Evolutionary conservation across 2,113 vertebrate species (phyloP).

Genomic region (Ictalurus furcatus): DNA sequence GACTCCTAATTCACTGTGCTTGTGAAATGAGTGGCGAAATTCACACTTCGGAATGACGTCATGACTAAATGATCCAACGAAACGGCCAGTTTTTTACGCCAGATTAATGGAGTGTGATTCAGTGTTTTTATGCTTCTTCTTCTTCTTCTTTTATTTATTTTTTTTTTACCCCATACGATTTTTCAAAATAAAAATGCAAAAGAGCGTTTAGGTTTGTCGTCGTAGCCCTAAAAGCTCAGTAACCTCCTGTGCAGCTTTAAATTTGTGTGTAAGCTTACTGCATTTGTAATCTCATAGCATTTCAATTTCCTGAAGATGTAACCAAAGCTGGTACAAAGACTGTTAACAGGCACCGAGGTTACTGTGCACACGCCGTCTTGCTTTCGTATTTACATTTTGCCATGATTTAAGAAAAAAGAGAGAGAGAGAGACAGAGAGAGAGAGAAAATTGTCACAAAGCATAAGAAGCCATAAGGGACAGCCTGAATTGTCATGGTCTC

Average conservation of each 20-base stretch:
- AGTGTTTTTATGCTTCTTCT: not conserved
- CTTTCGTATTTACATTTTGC: not conserved
- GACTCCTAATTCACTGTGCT: not conserved
- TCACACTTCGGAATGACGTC: not conserved
- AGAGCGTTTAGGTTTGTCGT: not conserved
- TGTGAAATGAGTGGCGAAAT: not conserved
- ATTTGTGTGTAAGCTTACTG: constrained; percentile 18
- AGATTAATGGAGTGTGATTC: not conserved
- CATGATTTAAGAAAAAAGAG: not conserved
- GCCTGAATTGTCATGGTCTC: not conserved
- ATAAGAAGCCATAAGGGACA: constrained; percentile 41
- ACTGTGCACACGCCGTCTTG: constrained; percentile 24
- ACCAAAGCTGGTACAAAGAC: constrained; percentile 46
- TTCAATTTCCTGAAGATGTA: constrained; percentile 25
- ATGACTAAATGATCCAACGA: not conserved
- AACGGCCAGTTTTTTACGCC: not conserved
- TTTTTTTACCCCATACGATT: not conserved
- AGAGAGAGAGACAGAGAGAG: not conserved
- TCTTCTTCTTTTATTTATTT: not conserved
- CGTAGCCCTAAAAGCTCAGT: not conserved
- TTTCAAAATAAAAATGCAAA: not conserved
- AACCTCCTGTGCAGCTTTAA: constrained; percentile 11
- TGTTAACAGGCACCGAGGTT: constrained; percentile 46
- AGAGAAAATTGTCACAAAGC: constrained; percentile 6
- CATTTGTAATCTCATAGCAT: not conserved